A percentile compares a stretch with the other conserved stretches of the same genome.
These are phyloP conservation scores for Leptarthrus brevirostris DNA, from an alignment of 2,888 invertebrate genomes.

Conservation along the genomic window DNA sequence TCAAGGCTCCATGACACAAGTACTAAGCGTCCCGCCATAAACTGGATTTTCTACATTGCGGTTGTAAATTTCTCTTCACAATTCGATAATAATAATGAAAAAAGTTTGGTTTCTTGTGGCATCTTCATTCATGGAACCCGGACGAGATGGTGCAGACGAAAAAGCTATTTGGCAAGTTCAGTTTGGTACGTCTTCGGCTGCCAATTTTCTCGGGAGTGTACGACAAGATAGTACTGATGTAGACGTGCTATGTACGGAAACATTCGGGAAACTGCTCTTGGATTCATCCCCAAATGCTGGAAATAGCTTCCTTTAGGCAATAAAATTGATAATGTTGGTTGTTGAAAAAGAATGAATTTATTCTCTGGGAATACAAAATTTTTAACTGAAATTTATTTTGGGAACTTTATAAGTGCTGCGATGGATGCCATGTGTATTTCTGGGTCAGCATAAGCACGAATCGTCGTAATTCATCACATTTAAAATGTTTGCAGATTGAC, in stretches of 20 bases:
- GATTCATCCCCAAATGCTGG: conserved; percentile 35
- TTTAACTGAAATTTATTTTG: background rate
- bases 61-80: conserved; percentile 38
- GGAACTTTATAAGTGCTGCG: background rate
- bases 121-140: background rate
- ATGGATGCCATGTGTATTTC: background rate
- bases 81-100: conserved; percentile 14
- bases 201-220: conserved; percentile 23
- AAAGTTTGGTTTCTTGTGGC: background rate
- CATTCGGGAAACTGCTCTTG: conserved; percentile 24
- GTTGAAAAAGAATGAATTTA: conserved; percentile 11
- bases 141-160: conserved; percentile 10
- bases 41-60: conserved; percentile 38
- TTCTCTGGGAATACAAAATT: background rate
- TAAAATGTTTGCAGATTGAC: background rate
- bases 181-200: conserved; percentile 32
- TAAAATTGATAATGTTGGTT: conserved; percentile 44
- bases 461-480: background rate
- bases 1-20: conserved; percentile 29
- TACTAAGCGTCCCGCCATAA: conserved; percentile 23
- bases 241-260: conserved; percentile 35
- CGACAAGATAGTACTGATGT: background rate
- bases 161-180: conserved; percentile 33
- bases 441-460: background rate
- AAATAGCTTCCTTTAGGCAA: conserved; percentile 43